Evolutionary conservation across 2,888 invertebrate species (phyloP).

Genomic region (Apoderus coryli): DNA sequence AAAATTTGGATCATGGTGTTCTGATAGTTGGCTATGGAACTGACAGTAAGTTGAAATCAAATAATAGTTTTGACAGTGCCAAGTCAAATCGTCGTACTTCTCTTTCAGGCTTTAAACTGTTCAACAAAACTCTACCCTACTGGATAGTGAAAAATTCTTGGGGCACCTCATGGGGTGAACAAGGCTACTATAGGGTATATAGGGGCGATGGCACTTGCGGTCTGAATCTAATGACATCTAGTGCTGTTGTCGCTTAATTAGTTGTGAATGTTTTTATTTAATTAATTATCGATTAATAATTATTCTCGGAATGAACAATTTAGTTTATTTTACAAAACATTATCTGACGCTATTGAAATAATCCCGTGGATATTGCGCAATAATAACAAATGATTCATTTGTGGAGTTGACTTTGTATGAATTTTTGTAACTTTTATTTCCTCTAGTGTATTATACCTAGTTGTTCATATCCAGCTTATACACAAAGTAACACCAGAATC

Average conservation of each 20-base stretch:
- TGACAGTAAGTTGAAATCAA: constrained; percentile 44
- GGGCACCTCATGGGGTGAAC: constrained; percentile 84
- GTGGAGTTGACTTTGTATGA: no score
- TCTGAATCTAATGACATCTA: constrained; percentile 79
- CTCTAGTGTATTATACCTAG: no score
- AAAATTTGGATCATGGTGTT: constrained; percentile 84
- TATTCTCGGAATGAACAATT: no score
- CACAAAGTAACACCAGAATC: no score
- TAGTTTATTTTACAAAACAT: no score
- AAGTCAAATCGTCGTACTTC: constrained; percentile 3
- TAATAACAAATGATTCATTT: no score
- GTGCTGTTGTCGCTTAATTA: constrained; percentile 46
- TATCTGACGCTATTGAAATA: no score
- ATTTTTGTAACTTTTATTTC: no score
- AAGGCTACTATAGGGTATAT: constrained; percentile 89
- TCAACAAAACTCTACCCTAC: constrained; percentile 69
- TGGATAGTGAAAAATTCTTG: constrained; percentile 95
- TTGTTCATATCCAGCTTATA: no score
- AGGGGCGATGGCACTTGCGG: constrained; percentile 94
- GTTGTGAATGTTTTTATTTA: not conserved
- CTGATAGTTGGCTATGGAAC: constrained; percentile 85
- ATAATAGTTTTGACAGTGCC: not conserved
- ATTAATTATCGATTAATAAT: no score
- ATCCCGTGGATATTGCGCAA: no score
- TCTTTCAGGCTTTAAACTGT: constrained; percentile 58